These are phyloP conservation scores for sheep (Ovis aries) DNA, from an alignment of 2,113 vertebrate genomes.

Conservation along the genomic window DNA sequence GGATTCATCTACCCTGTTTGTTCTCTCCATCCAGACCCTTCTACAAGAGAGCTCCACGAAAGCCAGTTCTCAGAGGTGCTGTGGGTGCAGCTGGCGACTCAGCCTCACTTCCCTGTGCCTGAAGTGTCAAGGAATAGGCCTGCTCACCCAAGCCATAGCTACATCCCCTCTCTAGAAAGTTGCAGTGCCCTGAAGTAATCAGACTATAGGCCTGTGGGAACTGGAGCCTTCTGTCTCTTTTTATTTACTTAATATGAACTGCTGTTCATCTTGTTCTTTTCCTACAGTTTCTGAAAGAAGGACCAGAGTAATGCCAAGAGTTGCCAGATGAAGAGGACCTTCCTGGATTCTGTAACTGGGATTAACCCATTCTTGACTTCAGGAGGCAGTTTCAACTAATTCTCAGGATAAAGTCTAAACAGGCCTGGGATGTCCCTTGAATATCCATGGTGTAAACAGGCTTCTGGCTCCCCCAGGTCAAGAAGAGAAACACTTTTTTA, in stretches of 20 bases:
- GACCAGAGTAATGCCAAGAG: conserved; percentile 26
- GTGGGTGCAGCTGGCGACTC: neutral
- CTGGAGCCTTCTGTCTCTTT: neutral
- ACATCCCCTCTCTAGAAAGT: neutral
- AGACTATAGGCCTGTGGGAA: neutral
- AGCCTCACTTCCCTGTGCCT: neutral
- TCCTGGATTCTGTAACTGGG: neutral
- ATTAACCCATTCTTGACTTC: neutral
- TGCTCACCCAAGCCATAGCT: neutral
- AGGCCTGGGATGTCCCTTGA: neutral
- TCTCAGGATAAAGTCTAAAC: conserved; percentile 33
- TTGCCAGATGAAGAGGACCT: conserved; percentile 44
- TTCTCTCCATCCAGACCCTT: neutral
- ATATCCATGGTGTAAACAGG: neutral
- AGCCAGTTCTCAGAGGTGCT: neutral
- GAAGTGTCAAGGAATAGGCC: neutral
- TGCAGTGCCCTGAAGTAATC: neutral
- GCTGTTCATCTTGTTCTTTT: conserved; percentile 29
- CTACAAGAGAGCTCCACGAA: neutral
- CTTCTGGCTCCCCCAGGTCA: neutral
- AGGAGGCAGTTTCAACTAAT: conserved; percentile 14
- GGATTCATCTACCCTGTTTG: neutral
- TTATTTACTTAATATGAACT: neutral
- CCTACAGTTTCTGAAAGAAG: conserved; percentile 55
- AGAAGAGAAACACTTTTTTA: neutral